Base-by-base conservation (phyloP, 2,113 vertebrate species). In the Solea solea region DNA sequence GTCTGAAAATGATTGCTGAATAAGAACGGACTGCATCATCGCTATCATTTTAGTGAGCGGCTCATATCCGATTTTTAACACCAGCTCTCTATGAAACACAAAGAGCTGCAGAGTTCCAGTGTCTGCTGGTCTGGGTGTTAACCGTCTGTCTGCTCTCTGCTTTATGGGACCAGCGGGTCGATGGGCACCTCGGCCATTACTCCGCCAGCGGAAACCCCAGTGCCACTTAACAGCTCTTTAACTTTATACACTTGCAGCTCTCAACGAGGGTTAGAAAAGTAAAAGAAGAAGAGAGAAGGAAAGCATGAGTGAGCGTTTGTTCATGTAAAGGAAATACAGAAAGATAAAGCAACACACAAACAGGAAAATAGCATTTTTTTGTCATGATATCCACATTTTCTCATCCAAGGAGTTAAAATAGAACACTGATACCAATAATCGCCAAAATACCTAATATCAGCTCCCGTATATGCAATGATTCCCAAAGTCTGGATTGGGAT, bases 151-250 rank as follows among this genome's bases (percentile, higher is more conserved):
- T 49, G 57, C 49, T 55, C 51, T 53, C 48, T 65, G 61, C 58
- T 86, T 81, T 70, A 79, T 86, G 74, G 64, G 48, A 7, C 15
- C 40, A 70, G 59, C n/a, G 39, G 77, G 80, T 89, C 77, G 74
- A 85, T 81, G 65, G 69, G 69, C 68, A 57, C 65, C 64, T 60
- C 52, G 9, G 78, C 66, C 72, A 68, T 83, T 83, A 74, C 80
- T 83, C 72, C 56, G 45, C 25, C 68, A 67, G 64, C 28, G 12
- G 61, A 42, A 73, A 75, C 49, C 52, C 48, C 70, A 40, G 78
- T 28, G 48, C 65, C 80, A 75, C 69, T 85, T 85, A 80, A 74
- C 69, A 50, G 76, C 72, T 83, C 79, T 81, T 82, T 66, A 82
- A 68, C 61, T 74, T 78, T 68, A 84, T 71, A 56, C 74, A 73